Conservation (phyloP, 2,888 invertebrate species). For the Nomada goodeniana region DNA sequence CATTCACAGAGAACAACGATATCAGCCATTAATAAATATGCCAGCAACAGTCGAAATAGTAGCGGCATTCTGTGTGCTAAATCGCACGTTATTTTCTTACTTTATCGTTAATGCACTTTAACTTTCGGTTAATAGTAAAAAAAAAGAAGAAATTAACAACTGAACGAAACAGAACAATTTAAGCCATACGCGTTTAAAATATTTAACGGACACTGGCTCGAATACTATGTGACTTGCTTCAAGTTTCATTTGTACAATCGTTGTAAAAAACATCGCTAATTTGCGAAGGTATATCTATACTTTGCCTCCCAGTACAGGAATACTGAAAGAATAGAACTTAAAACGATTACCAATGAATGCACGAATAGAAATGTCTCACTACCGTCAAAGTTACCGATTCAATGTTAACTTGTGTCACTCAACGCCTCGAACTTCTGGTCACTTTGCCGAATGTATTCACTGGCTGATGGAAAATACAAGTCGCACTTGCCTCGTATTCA, state of each 20-base stretch:
- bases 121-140: neutral
- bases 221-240: neutral
- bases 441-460: slow-evolving; percentile 24
- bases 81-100: neutral
- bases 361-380: neutral
- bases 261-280: neutral
- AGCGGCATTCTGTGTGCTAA: neutral
- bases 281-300: neutral
- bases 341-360: neutral
- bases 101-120: neutral
- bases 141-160: neutral
- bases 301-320: neutral
- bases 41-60: neutral
- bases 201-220: neutral
- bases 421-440: neutral
- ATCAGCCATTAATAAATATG: slow-evolving; percentile 24
- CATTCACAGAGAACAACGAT: slow-evolving; percentile 44
- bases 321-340: neutral
- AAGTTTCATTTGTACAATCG: neutral
- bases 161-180: neutral
- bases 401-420: neutral
- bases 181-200: neutral
- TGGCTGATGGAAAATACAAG: slow-evolving; percentile 2
- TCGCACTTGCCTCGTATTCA: neutral
- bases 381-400: neutral